Base-by-base conservation (phyloP, 1,140 invertebrate genomes). In the Heliothis subflexa region DNA sequence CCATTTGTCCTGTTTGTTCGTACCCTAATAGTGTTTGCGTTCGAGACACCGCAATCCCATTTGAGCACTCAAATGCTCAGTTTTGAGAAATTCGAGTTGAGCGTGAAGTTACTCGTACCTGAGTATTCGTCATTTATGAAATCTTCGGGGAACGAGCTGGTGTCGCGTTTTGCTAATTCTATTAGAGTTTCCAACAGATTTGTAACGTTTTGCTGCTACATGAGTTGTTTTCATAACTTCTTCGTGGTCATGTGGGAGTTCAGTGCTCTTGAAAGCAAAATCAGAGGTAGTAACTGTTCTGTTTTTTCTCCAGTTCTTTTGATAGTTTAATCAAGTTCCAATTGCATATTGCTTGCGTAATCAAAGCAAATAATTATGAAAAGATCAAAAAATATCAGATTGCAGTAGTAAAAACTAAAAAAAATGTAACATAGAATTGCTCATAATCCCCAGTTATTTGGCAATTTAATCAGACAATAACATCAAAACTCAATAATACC, bases 1-100 rank as follows among this genome's bases (percentile, higher is more conserved):
- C 70, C 71, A 72, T 79, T 79, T 79, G 78, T 79, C 49, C 71
- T 70, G 55, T 74, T 74, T 74, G 72, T 59, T 61, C 72, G 40
- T 14, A 49, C 33, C 21, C 55, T 74, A 74, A 74, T 62, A 57
- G 55, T 59, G 33, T 49, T 62, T 57, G 54, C 72, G 72, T 49
- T 64, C 14, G 59, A 64, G 78, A 66, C 70, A 79, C 78, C 70
- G 61, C 78, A 70, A 74, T 66, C 71, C 59, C 62, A 66, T 79
- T 57, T 64, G 28, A 62, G 14, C 57, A 54, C 52, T 78, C 61
- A 47, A 59, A 73, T 64, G 50, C 50, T 55, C 75, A 66, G 52
- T 66, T 77, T 68, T 68, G 62, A 68, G 61, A 77, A 74, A 74
- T 74, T 28, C 66, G 66, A 70, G 66, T 70, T 52, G 25, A 45